Conservation (phyloP, 2,888 invertebrate genomes). For the Amiota mariae region DNA sequence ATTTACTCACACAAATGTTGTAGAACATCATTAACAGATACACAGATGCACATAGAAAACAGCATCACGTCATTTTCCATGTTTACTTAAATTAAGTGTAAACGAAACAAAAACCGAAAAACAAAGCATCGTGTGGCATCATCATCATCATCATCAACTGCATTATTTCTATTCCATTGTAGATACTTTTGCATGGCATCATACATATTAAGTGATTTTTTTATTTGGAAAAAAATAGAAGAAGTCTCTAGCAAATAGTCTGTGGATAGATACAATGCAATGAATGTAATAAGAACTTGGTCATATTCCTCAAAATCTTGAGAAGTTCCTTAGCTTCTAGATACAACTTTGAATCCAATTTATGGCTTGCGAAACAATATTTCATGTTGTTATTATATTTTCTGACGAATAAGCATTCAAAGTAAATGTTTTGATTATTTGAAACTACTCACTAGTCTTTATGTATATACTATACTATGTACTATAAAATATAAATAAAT, state of each 20-base stretch:
- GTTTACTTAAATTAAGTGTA: slow-evolving; percentile 12
- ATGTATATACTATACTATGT: neutral
- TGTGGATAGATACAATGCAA: neutral
- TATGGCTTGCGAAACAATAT: neutral
- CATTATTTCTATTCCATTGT: no score
- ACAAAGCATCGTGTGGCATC: neutral
- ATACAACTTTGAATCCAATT: no score
- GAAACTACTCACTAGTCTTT: neutral
- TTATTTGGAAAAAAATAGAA: neutral
- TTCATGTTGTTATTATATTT: neutral
- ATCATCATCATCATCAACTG: slow-evolving; percentile 1
- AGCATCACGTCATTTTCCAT: slow-evolving; percentile 22
- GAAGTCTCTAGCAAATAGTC: neutral
- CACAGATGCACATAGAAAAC: slow-evolving; percentile 17
- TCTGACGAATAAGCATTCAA: neutral
- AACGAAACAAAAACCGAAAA: slow-evolving; percentile 4
- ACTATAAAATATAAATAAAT: no score
- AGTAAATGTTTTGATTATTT: neutral
- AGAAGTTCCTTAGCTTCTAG: neutral
- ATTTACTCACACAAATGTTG: neutral
- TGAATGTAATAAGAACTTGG: neutral
- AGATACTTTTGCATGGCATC: slow-evolving; percentile 28
- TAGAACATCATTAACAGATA: neutral
- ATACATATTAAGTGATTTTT: neutral
- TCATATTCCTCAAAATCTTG: slow-evolving; percentile 1